These are phyloP conservation scores for Boulengeromyrus knoepffleri DNA, from an alignment of 2,113 vertebrate species.

Conservation along the genomic window DNA sequence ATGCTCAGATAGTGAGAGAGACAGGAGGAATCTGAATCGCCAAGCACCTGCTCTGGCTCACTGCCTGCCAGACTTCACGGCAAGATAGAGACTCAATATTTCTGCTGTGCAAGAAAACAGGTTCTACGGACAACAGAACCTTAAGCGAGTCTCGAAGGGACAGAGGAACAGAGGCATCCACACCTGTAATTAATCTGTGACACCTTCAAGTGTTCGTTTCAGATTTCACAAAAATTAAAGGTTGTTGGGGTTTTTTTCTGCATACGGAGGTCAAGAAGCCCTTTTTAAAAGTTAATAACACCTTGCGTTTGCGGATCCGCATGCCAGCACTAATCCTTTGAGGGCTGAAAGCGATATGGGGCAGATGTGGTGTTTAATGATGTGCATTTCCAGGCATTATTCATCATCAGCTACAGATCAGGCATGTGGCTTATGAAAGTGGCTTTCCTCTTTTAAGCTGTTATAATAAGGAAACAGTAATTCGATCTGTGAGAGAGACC, in stretches of 20 bases:
- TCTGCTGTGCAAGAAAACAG: background rate
- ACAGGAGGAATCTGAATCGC: background rate
- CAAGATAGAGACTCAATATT: background rate
- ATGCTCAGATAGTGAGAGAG: background rate
- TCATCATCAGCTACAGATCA: background rate
- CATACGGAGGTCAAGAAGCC: background rate
- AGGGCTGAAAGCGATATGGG: background rate
- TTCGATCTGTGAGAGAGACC: background rate
- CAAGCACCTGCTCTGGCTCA: background rate
- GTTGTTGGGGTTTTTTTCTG: slow-evolving; percentile 18
- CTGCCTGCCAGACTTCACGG: background rate
- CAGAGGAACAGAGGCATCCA: background rate
- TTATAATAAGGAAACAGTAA: background rate
- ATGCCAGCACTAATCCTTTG: background rate
- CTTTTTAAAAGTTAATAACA: background rate
- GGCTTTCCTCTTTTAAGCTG: background rate
- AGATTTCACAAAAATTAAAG: slow-evolving; percentile 15
- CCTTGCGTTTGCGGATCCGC: background rate
- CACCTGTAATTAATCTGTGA: slow-evolving; percentile 7
- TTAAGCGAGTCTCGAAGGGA: background rate
- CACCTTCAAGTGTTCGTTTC: background rate
- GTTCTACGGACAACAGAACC: background rate
- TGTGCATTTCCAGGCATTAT: background rate
- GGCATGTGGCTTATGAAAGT: background rate
- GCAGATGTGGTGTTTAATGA: background rate